Evolutionary conservation across 2,113 vertebrate species (phyloP).

Genomic region (Gulo gulo): DNA sequence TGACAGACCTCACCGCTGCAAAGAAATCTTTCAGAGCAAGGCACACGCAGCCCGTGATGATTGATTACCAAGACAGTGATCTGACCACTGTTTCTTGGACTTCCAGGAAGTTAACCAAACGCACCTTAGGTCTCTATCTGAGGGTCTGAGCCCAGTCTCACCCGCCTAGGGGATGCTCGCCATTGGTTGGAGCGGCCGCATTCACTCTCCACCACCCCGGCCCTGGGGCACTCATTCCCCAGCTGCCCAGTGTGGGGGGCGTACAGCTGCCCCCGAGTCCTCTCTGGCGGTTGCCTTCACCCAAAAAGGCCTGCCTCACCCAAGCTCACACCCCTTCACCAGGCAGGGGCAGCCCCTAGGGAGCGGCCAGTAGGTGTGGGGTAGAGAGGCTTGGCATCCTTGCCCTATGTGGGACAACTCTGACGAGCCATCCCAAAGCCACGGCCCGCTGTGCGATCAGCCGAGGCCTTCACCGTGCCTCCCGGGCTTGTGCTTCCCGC

Average conservation of each 20-base stretch:
- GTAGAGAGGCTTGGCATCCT: fast-evolving
- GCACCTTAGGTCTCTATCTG: not conserved
- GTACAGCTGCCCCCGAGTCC: not conserved
- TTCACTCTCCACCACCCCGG: not conserved
- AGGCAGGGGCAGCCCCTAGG: not conserved
- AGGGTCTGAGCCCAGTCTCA: not conserved
- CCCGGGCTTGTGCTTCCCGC: fast-evolving
- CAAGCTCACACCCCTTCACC: not conserved
- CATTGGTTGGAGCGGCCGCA: fast-evolving
- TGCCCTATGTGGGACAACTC: not conserved
- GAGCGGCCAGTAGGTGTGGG: too few relatives aligned
- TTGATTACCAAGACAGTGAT: fast-evolving
- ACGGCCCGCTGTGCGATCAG: fast-evolving
- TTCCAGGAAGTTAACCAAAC: not conserved
- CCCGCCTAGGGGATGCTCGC: fast-evolving
- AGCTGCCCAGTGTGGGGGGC: not conserved
- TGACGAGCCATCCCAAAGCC: not conserved
- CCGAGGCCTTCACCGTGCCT: fast-evolving
- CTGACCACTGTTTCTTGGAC: not conserved
- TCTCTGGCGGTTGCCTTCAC: not conserved
- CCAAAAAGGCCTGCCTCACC: not conserved
- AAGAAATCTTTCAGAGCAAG: not conserved
- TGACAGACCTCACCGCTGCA: not conserved
- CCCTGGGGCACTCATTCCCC: not conserved
- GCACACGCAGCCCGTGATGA: fast-evolving